Evolutionary conservation across 2,888 invertebrate species (phyloP).

Genomic region (Macrosiphum euphorbiae): DNA sequence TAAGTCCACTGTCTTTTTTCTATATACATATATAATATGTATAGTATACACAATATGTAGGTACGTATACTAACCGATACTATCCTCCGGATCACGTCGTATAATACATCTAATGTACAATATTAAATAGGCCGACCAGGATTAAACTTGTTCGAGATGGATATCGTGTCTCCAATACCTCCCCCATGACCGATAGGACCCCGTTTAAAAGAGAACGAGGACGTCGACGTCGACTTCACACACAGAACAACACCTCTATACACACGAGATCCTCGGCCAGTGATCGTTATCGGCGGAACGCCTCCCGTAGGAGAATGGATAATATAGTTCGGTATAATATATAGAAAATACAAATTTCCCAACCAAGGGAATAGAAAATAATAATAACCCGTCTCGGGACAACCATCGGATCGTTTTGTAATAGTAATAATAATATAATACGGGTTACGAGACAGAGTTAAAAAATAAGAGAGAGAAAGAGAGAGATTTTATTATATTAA

Average conservation of each 20-base stretch:
- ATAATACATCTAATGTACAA: background rate
- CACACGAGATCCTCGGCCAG: background rate
- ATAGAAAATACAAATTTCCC: background rate
- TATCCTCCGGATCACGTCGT: background rate
- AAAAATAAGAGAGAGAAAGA: background rate
- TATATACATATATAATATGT: background rate
- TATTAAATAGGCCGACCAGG: background rate
- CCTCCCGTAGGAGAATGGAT: background rate
- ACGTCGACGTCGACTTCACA: background rate
- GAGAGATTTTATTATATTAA: background rate
- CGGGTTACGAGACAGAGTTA: background rate
- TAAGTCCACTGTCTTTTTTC: background rate
- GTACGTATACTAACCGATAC: background rate
- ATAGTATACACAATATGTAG: background rate
- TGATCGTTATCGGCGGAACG: constrained; percentile 42
- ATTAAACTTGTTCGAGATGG: background rate
- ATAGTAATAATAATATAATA: background rate
- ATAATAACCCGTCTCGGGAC: constrained; percentile 30
- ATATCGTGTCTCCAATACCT: constrained; percentile 28
- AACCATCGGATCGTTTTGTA: background rate
- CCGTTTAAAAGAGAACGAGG: background rate
- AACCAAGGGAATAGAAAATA: background rate
- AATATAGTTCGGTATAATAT: background rate
- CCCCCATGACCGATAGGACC: background rate
- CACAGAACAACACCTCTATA: background rate